Conservation (phyloP, 1,140 invertebrate genomes). For the Zaprionus ghesquierei region DNA sequence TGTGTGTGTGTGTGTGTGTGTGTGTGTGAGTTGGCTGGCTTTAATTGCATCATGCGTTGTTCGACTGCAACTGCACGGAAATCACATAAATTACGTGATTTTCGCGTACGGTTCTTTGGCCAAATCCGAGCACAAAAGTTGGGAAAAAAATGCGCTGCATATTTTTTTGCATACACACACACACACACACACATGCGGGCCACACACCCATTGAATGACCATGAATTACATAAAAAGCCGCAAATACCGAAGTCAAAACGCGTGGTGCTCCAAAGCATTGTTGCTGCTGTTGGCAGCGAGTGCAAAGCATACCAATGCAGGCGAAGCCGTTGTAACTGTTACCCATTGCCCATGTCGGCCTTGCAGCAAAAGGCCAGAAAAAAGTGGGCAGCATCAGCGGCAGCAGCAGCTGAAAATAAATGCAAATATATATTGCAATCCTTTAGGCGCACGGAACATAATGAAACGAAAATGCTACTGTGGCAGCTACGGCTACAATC, state of each 20-base stretch:
- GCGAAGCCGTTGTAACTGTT: conserved; percentile 34
- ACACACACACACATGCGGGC: background rate
- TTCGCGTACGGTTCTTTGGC: conserved; percentile 64
- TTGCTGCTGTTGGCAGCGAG: conserved; percentile 19
- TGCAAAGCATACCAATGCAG: conserved; percentile 62
- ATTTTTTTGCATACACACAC: conserved; percentile 33
- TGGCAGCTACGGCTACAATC: conserved; percentile 50
- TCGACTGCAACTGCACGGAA: conserved; percentile 40
- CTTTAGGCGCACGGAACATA: conserved; percentile 77
- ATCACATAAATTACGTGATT: conserved; percentile 78
- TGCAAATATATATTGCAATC: conserved; percentile 79
- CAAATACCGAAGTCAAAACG: conserved; percentile 81
- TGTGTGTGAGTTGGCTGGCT: conserved; percentile 21
- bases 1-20: background rate
- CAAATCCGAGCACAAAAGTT: conserved; percentile 60
- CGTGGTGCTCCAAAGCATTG: conserved; percentile 59
- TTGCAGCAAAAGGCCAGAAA: conserved; percentile 31
- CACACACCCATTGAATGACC: conserved; percentile 57
- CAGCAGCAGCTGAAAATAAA: conserved; percentile 30
- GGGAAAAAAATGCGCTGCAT: conserved; percentile 24
- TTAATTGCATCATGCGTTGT: conserved; percentile 58
- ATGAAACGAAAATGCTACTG: conserved; percentile 79
- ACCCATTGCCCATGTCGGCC: conserved; percentile 48
- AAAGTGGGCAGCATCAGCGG: background rate
- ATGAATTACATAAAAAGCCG: conserved; percentile 81